These are phyloP conservation scores for Lepidostoma basale DNA, from an alignment of 1,140 invertebrate genomes.

Conservation along the genomic window DNA sequence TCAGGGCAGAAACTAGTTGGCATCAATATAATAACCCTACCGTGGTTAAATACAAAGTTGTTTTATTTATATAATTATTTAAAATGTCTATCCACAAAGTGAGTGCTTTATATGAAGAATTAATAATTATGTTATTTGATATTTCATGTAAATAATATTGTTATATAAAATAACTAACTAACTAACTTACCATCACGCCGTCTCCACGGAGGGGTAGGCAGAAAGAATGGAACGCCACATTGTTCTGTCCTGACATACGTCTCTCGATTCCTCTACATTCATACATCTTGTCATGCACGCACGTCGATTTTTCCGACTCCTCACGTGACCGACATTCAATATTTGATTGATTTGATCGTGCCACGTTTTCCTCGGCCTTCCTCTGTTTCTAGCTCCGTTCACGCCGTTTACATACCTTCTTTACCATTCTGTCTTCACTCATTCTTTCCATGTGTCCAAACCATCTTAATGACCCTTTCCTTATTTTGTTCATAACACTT, in stretches of 20 bases:
- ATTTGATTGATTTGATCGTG: not conserved
- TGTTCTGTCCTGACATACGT: not conserved
- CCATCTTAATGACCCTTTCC: slow-evolving; percentile 4
- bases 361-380: not conserved
- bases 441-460: slow-evolving; percentile 25
- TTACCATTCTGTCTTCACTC: slow-evolving; percentile 1
- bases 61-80: no score
- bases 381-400: not conserved
- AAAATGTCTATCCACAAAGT: no score
- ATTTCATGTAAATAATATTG: no score
- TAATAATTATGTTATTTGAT: no score
- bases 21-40: no score
- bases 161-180: no score
- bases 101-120: no score
- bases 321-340: not conserved
- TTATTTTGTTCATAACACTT: not conserved
- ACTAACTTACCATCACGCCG: not conserved
- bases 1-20: no score
- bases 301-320: not conserved
- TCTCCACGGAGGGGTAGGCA: not conserved
- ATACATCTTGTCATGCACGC: not conserved
- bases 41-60: no score
- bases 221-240: not conserved
- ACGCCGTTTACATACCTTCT: no score
- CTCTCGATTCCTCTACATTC: not conserved